A percentile compares a stretch with the other conserved stretches of the same genome.
These are phyloP conservation scores for Chaenogobius annularis DNA, from an alignment of 2,113 vertebrate genomes.

Conservation along the genomic window DNA sequence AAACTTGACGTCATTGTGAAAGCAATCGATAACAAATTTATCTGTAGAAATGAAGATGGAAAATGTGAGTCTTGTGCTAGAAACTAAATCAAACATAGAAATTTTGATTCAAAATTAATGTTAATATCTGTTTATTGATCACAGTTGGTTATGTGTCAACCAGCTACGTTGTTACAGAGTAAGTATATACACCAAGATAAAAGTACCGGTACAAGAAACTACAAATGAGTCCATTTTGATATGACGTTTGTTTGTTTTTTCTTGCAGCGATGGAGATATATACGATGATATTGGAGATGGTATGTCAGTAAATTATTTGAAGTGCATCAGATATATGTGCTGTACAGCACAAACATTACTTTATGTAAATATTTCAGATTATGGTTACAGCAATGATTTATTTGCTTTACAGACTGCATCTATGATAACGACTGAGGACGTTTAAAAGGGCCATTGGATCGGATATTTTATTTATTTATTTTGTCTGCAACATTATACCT, in stretches of 20 bases:
- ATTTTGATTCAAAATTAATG: not conserved
- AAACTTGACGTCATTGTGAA: constrained; percentile 84
- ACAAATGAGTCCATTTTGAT: not conserved
- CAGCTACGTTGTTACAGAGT: constrained; percentile 80
- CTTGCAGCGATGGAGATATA: constrained; percentile 88
- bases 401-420: constrained; percentile 73
- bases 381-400: not conserved
- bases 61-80: constrained; percentile 84
- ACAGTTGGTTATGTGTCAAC: constrained; percentile 88
- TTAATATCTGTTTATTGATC: constrained; percentile 43
- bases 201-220: not conserved
- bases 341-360: too few relatives aligned
- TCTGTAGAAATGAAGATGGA: constrained; percentile 92
- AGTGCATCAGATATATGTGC: not conserved
- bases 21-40: constrained; percentile 81
- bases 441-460: not conserved
- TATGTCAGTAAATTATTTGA: constrained; percentile 64
- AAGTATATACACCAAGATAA: constrained; percentile 69
- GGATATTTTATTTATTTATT: constrained; percentile 64
- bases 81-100: not conserved
- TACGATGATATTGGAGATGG: constrained; percentile 92
- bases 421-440: constrained; percentile 78
- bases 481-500: not conserved
- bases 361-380: not conserved
- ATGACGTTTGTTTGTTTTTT: constrained; percentile 12